Evolutionary conservation across 1,140 invertebrate genomes (phyloP).

Genomic region (Eriocheir sinensis): DNA sequence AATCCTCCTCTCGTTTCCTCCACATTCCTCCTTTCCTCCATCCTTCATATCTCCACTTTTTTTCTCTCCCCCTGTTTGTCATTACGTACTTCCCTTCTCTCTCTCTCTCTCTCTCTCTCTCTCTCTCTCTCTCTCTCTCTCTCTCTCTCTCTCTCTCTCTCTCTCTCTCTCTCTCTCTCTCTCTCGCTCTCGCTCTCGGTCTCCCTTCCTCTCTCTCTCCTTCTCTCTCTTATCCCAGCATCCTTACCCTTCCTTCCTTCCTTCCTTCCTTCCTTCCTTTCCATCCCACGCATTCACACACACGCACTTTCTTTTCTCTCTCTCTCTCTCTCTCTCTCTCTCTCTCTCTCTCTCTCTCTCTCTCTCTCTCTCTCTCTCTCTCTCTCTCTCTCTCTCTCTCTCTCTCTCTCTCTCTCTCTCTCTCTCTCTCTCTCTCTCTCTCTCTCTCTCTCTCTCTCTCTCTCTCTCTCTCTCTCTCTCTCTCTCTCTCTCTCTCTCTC

Average conservation of each 20-base stretch:
- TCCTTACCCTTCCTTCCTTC: background rate
- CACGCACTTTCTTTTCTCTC: no score
- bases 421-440: background rate
- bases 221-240: background rate
- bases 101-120: background rate
- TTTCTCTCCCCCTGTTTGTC: background rate
- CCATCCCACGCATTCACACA: no score
- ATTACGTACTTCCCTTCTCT: background rate
- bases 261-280: background rate
- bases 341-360: background rate
- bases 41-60: background rate
- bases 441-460: background rate
- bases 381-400: conserved; percentile 4
- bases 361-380: background rate
- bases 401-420: conserved; percentile 40
- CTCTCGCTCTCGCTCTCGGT: background rate
- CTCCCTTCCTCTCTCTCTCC: background rate
- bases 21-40: background rate
- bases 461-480: background rate
- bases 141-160: background rate
- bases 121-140: background rate
- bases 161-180: background rate
- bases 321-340: background rate
- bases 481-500: conserved; percentile 41
- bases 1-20: background rate